Evolutionary conservation across 2,888 invertebrate species (phyloP), one percentile per base, ranked within the genome.

Genomic region (Eucera pruinosa): DNA sequence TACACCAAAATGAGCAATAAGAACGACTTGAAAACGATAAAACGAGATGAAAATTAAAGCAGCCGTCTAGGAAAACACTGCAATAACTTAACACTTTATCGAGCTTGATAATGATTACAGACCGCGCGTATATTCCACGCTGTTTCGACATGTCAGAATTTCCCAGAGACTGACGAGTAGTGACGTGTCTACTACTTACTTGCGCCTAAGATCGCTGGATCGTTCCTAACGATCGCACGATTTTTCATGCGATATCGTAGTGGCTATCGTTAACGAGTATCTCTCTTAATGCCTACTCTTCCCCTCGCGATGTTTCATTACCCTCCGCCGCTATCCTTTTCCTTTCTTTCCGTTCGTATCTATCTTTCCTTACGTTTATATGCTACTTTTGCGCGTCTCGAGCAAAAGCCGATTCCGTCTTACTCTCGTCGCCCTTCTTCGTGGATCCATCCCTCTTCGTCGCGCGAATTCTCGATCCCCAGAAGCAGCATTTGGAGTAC

Each of bases 191-290:
- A 33, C 4, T 33, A 33, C 7, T 5, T 33, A 33, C 33, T 5
- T 11, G 33, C 60, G 66, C 72, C 74, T 71, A 61, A 68, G 80
- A 70, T 65, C 60, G 73, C 66, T 45, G 65, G 64, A 83, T 83
- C 82, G 75, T 57, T 27, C 50, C 36, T 66, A 65, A 75, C 74
- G 80, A 83, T 83, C 80, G 68, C 50, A 45, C 83, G 83, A 83
- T 83, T 83, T 83, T 83, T 83, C 83, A 62, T 36, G 60, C 75
- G 81, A 83, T 83, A 83, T 58, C 57, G 52, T 43, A n/a, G 2
- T 4, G 55, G 54, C 20, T 82, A 78, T 83, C 83, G 81, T 83
- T 83, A 83, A 83, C 83, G 78, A 83, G 73, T 76, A 83, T 81
- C 83, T 80, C 70, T 47, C 79, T 52, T 57, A 77, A 68, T 58